Evolutionary conservation across 2,797 vertebrate species (phyloP).

Genomic region (Cygnus olor): DNA sequence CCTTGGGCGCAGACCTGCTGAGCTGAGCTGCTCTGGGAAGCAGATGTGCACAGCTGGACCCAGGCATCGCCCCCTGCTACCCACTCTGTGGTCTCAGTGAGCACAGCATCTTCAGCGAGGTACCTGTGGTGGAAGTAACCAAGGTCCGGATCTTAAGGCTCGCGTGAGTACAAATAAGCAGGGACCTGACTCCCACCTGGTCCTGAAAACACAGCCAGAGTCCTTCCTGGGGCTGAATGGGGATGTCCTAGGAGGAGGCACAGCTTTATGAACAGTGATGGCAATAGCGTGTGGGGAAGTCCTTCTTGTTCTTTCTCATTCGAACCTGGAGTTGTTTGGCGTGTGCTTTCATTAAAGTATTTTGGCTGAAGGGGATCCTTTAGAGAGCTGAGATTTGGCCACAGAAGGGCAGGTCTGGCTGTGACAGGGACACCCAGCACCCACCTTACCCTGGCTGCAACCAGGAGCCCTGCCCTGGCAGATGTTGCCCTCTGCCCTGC

Average conservation of each 20-base stretch:
- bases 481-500: not conserved
- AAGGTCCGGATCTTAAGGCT: not conserved
- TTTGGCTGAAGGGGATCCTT: not conserved
- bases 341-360: not conserved
- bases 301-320: not conserved
- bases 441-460: not conserved
- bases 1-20: not conserved
- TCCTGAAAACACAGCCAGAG: not conserved
- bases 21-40: not conserved
- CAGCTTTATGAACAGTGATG: not conserved
- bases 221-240: not conserved
- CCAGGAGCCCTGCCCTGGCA: not conserved
- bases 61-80: not conserved
- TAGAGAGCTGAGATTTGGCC: not conserved
- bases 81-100: rapidly evolving
- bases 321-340: not conserved
- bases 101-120: not conserved
- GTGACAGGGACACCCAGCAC: not conserved
- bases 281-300: not conserved
- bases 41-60: not conserved
- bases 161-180: not conserved
- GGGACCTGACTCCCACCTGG: not conserved
- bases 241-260: not conserved
- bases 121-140: not conserved
- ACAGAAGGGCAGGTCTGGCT: not conserved